Evolutionary conservation across 2,888 invertebrate genomes (phyloP).

Genomic region (Amphipoea oculea): DNA sequence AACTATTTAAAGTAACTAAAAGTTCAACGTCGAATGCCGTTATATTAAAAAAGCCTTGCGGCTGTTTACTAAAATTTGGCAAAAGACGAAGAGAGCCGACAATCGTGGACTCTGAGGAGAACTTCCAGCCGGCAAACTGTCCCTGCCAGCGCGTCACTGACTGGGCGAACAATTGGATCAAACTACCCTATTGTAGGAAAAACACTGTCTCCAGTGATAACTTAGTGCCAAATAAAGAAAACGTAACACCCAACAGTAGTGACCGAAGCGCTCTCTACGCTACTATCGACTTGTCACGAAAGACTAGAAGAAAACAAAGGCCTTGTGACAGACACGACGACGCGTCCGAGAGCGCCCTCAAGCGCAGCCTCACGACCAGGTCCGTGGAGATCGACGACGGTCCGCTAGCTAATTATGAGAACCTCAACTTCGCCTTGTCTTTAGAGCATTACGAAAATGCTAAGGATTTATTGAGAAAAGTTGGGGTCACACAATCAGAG

Average conservation of each 20-base stretch:
- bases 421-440: slow-evolving; percentile 94
- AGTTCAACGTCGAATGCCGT: slow-evolving; percentile 90
- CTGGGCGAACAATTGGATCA: slow-evolving; percentile 92
- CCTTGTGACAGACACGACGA: slow-evolving; percentile 67
- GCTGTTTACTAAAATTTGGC: slow-evolving; percentile 91
- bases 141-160: slow-evolving; percentile 92
- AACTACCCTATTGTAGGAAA: slow-evolving; percentile 90
- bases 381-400: slow-evolving; percentile 82
- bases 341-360: slow-evolving; percentile 19
- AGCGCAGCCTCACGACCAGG: slow-evolving; percentile 62
- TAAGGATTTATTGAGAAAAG: slow-evolving; percentile 91
- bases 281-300: slow-evolving; percentile 92
- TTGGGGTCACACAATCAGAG: slow-evolving; percentile 90
- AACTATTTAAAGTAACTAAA: slow-evolving; percentile 85
- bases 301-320: slow-evolving; percentile 87
- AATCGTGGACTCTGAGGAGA: slow-evolving; percentile 83
- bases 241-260: slow-evolving; percentile 81
- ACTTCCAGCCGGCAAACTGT: slow-evolving; percentile 83
- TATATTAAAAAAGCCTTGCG: slow-evolving; percentile 92
- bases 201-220: slow-evolving; percentile 73
- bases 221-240: slow-evolving; percentile 88
- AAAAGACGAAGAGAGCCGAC: slow-evolving; percentile 79
- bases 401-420: slow-evolving; percentile 92
- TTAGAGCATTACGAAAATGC: slow-evolving; percentile 95
- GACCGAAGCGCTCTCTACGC: slow-evolving; percentile 91